A percentile compares a stretch with the other conserved stretches of the same genome.
phyloP scores from a whole-genome alignment of 1,140 invertebrate genomes.

The Aphaenogaster rudis region DNA sequence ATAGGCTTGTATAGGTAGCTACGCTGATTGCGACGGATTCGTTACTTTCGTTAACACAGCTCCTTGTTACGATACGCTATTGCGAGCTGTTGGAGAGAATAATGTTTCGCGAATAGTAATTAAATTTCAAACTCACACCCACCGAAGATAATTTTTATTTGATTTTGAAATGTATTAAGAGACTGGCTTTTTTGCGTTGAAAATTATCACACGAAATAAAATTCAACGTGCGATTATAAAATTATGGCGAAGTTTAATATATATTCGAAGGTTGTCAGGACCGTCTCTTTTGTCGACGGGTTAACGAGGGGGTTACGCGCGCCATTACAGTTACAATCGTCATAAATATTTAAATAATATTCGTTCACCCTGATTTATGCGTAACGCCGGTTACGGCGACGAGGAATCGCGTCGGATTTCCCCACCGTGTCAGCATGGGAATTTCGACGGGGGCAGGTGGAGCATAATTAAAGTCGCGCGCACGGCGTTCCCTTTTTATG shows the following conservation, averaged over 20 bases:
- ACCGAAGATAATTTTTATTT: neutral
- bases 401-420: conserved; percentile 59
- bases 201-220: neutral
- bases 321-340: conserved; percentile 59
- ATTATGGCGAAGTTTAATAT: neutral
- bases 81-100: neutral
- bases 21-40: neutral
- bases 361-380: conserved; percentile 60
- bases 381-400: conserved; percentile 42
- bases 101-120: conserved; percentile 15
- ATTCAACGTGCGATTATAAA: neutral
- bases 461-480: conserved; percentile 69
- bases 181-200: neutral
- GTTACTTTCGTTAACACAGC: conserved; percentile 31
- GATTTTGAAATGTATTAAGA: neutral
- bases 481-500: conserved; percentile 76
- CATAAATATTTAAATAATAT: conserved; percentile 65
- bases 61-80: neutral
- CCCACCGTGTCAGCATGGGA: conserved; percentile 54
- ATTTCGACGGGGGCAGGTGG: conserved; percentile 67
- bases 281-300: conserved; percentile 4
- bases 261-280: conserved; percentile 35
- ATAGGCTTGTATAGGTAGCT: neutral
- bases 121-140: neutral
- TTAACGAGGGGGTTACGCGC: conserved; percentile 42